A percentile compares a stretch with the other conserved stretches of the same genome.
Conservation (phyloP, 2,113 vertebrate species). For the Chiloscyllium plagiosum region DNA sequence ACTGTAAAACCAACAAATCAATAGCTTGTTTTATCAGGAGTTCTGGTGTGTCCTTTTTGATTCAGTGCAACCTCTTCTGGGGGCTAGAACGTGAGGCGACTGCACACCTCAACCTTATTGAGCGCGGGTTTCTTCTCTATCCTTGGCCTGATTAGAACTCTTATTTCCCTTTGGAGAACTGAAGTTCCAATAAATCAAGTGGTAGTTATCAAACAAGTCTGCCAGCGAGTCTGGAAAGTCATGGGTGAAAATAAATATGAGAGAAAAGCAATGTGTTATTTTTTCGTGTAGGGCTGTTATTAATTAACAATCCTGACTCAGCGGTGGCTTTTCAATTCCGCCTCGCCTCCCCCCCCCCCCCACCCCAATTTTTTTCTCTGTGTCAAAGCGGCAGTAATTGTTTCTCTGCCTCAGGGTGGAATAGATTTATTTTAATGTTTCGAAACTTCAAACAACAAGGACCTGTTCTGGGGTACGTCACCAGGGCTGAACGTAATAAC, state of each 20-base stretch:
- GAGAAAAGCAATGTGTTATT: slow-evolving; percentile 25
- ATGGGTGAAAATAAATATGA: slow-evolving; percentile 9
- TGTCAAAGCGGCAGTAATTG: slow-evolving; percentile 13
- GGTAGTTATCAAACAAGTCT: slow-evolving; percentile 17
- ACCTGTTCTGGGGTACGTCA: background rate
- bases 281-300: background rate
- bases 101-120: background rate
- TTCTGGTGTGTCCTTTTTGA: background rate
- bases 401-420: slow-evolving; percentile 15
- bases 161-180: slow-evolving; percentile 3
- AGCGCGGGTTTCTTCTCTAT: background rate
- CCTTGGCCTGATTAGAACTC: background rate
- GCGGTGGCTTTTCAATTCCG: slow-evolving; percentile 4
- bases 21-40: background rate
- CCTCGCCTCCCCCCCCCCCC: too few species aligned
- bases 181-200: slow-evolving; percentile 28
- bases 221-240: background rate
- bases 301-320: slow-evolving; percentile 36
- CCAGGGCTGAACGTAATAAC: background rate
- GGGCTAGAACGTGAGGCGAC: too few species aligned
- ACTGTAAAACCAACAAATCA: background rate
- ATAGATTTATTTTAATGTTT: slow-evolving; percentile 4
- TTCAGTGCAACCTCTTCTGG: background rate
- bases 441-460: background rate
- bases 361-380: too few species aligned